Conservation (phyloP, 2,888 invertebrate species). For the Drosophila paramelanica region DNA sequence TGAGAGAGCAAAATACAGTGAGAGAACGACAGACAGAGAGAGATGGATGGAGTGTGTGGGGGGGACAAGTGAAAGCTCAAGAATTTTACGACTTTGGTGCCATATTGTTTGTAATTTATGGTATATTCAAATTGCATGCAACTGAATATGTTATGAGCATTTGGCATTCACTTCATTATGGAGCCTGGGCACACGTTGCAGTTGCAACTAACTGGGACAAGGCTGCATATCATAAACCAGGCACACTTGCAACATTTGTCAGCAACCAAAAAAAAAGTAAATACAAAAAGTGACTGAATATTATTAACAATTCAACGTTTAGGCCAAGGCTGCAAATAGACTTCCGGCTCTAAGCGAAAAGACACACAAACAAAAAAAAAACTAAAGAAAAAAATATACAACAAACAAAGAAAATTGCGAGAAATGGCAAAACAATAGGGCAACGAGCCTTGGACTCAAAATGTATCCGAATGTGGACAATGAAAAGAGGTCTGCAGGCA, state of each 20-base stretch:
- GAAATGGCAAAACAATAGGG: conserved; percentile 66
- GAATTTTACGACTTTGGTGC: conserved; percentile 41
- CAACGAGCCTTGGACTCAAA: conserved; percentile 49
- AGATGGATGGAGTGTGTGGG: not conserved
- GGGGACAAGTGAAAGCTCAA: not conserved
- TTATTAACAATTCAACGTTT: conserved; percentile 71
- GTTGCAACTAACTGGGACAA: conserved; percentile 45
- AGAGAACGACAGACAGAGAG: not conserved
- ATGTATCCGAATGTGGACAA: conserved; percentile 43
- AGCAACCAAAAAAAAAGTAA: conserved; percentile 6
- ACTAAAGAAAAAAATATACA: conserved; percentile 1
- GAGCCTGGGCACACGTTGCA: not conserved
- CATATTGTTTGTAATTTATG: conserved; percentile 66
- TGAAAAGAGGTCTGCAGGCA: conserved; percentile 24
- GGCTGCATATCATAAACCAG: conserved; percentile 44
- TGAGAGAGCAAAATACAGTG: not conserved
- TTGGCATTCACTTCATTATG: conserved; percentile 55
- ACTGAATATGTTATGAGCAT: conserved; percentile 51
- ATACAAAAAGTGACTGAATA: conserved; percentile 7
- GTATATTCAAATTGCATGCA: conserved; percentile 61
- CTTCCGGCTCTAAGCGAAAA: conserved; percentile 51
- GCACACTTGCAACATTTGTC: conserved; percentile 39
- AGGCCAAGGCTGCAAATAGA: conserved; percentile 66
- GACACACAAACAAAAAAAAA: conserved; percentile 1
- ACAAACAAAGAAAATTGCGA: conserved; percentile 17